Evolutionary conservation across 1,140 invertebrate species (phyloP), one percentile per base, ranked within the genome.

Genomic region (Parapsyche elsis): DNA sequence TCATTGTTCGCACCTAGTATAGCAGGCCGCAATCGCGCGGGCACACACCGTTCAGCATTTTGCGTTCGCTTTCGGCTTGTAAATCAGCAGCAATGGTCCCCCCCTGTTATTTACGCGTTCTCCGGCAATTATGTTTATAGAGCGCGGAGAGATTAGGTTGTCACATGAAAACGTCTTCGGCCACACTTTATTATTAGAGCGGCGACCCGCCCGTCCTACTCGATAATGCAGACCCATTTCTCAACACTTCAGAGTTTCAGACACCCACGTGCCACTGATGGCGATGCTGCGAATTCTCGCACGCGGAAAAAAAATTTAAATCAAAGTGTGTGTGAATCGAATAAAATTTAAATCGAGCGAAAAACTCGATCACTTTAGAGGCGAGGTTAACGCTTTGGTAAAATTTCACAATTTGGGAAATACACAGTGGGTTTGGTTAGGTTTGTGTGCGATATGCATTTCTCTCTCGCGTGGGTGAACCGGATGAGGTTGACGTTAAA

Each of bases 61-160:
- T 76, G 74, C 71, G 71, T 75, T 16, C 71, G 30, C 71, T 12
- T n/a, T 30, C n/a, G n/a, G 44, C 79, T 30, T 26, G 73, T 80
- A 80, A 80, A 80, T 80, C 79, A 80, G 67, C 71, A 49, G 23
- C 64, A 23, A 12, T 26, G n/a, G n/a, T n/a, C n/a, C n/a, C n/a
- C 21, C 14, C 9, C 9, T 16, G 21, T 23, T 19, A 21, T 67
- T 23, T 67, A 23, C 21, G 24, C 64, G 59, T 23, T 61, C 21
- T 21, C 59, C 73, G 57, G 74, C 75, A 80, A 80, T 80, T 80
- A 80, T 80, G 74, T 80, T 80, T 80, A 80, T 80, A 77, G 79
- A 76, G 30, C 79, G 79, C 61, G 61, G 79, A 80, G 49, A 80
- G 79, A 80, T 80, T 80, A 76, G 74, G 30, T 80, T 80, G 79